Evolutionary conservation across 2,888 invertebrate genomes (phyloP).

Genomic region (Pristionchus arcanus): DNA sequence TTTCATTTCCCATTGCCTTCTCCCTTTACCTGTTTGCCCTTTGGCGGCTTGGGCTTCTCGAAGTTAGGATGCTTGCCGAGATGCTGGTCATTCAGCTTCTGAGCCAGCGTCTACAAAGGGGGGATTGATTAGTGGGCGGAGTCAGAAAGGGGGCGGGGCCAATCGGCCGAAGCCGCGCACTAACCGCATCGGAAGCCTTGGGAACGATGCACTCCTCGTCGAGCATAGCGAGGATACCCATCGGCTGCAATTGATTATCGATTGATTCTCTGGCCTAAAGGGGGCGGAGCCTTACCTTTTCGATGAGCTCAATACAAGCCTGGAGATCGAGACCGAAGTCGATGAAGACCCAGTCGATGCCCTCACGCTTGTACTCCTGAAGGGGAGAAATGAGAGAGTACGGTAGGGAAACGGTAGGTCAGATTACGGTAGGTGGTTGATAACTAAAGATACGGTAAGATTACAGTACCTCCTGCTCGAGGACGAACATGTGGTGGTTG

Average conservation of each 20-base stretch:
- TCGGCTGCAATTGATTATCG: conserved; percentile 71
- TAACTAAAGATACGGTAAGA: too few species aligned
- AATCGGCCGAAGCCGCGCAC: neutral
- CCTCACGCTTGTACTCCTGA: conserved; percentile 83
- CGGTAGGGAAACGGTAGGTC: neutral
- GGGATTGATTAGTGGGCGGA: neutral
- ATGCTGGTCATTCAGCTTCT: conserved; percentile 79
- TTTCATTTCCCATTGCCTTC: neutral
- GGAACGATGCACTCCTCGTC: conserved; percentile 80
- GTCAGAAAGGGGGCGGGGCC: neutral
- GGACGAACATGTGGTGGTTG: conserved; percentile 98
- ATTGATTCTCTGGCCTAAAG: neutral
- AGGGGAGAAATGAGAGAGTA: conserved; percentile 6
- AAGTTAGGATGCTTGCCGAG: conserved; percentile 80
- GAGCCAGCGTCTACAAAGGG: conserved; percentile 70
- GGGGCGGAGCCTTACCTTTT: conserved; percentile 85
- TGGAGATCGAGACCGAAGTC: conserved; percentile 98
- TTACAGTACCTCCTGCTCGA: conserved; percentile 89
- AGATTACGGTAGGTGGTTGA: neutral
- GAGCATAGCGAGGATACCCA: conserved; percentile 79
- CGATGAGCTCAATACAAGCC: conserved; percentile 95
- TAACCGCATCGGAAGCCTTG: conserved; percentile 74
- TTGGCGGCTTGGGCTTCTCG: conserved; percentile 80
- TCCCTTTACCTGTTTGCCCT: conserved; percentile 79
- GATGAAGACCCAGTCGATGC: conserved; percentile 96